A percentile compares a stretch with the other conserved stretches of the same genome.
phyloP scores from a whole-genome alignment of 2,797 vertebrate species.

The Todus mexicanus region DNA sequence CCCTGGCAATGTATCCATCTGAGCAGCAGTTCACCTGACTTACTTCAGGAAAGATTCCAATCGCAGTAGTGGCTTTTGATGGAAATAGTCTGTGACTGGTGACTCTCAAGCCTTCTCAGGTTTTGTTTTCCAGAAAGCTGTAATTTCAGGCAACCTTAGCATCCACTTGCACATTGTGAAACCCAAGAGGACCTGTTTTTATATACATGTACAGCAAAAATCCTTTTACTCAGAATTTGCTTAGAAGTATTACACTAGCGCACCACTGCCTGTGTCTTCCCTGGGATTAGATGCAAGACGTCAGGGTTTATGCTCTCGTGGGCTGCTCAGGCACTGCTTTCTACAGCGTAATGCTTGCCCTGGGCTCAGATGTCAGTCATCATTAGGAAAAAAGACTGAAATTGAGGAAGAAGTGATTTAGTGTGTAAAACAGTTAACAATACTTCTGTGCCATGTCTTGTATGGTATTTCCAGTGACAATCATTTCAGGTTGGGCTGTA shows the following conservation, averaged over 20 bases:
- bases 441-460: neutral
- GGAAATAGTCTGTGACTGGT: neutral
- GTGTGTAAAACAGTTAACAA: neutral
- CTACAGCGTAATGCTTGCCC: neutral
- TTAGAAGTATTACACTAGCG: neutral
- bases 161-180: neutral
- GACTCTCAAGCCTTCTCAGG: neutral
- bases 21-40: neutral
- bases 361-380: neutral
- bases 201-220: neutral
- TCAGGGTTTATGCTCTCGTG: neutral
- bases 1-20: conserved; percentile 4
- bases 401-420: neutral
- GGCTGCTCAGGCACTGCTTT: neutral
- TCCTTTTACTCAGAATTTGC: neutral
- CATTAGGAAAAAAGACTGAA: neutral
- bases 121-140: conserved; percentile 16
- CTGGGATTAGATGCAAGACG: neutral
- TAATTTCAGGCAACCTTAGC: neutral
- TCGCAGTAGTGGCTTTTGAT: neutral
- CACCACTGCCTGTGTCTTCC: neutral
- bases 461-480: neutral
- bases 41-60: neutral
- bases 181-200: neutral
- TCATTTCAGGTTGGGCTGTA: neutral